A percentile compares a stretch with the other conserved stretches of the same genome.
Evolutionary conservation across 2,797 vertebrate genomes (phyloP).

Genomic region (Gobio occitaniae): DNA sequence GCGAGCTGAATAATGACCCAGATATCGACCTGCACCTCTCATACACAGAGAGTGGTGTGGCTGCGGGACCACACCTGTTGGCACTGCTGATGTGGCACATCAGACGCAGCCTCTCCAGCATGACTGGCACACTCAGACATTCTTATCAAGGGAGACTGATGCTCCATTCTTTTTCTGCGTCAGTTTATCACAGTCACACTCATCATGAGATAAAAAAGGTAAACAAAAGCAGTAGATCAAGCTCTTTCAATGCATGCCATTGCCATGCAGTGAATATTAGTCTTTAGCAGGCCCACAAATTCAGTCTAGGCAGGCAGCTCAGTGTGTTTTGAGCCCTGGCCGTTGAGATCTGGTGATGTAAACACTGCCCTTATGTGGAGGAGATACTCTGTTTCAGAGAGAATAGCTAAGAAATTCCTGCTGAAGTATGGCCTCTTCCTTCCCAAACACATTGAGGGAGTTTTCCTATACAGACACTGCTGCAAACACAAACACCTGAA

Average conservation of each 20-base stretch:
- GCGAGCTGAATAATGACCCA: conserved; percentile 7
- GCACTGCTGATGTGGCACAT: conserved; percentile 14
- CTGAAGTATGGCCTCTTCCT: conserved; percentile 21
- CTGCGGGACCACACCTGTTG: conserved; percentile 35
- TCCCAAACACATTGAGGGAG: not conserved
- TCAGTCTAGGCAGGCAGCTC: not conserved
- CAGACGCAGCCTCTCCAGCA: not conserved
- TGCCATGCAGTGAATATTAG: not conserved
- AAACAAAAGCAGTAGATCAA: not conserved
- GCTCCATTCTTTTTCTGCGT: not conserved
- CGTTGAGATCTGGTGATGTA: not conserved
- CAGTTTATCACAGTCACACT: not conserved
- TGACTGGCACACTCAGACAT: not conserved
- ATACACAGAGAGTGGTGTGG: not conserved
- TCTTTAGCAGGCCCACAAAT: not conserved
- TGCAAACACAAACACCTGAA: conserved; percentile 41
- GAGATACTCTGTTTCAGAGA: not conserved
- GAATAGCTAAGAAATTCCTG: not conserved
- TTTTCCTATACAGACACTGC: conserved; percentile 38
- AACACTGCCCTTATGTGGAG: not conserved
- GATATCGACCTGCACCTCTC: conserved; percentile 30
- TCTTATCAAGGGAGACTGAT: not conserved
- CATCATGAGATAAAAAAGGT: not conserved
- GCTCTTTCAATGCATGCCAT: not conserved
- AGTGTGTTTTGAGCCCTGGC: not conserved